These are phyloP conservation scores for Pheosia tremula DNA, from an alignment of 2,888 invertebrate species.

Conservation along the genomic window DNA sequence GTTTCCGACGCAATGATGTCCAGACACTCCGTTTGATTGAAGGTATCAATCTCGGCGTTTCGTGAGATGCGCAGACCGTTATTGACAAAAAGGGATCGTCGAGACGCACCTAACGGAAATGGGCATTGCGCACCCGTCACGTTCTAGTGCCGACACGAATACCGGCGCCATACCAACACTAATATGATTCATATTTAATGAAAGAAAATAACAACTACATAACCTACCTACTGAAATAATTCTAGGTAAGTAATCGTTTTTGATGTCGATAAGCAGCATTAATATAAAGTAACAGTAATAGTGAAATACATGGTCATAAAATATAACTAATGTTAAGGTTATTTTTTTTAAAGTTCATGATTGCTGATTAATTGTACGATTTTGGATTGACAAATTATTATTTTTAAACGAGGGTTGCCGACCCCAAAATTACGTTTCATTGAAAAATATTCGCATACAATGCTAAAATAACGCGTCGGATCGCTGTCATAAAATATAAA, in stretches of 20 bases:
- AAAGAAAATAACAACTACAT: constrained; percentile 39
- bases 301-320: too few relatives aligned
- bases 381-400: neutral
- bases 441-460: neutral
- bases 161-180: constrained; percentile 73
- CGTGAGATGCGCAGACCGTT: constrained; percentile 78
- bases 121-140: constrained; percentile 74
- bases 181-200: constrained; percentile 74
- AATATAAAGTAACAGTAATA: too few relatives aligned
- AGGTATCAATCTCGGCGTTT: constrained; percentile 79
- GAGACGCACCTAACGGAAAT: constrained; percentile 80
- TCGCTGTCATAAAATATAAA: constrained; percentile 1
- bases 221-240: constrained; percentile 2
- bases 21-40: constrained; percentile 75
- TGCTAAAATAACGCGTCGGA: neutral
- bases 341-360: neutral
- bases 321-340: too few relatives aligned
- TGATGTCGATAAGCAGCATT: too few relatives aligned
- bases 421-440: neutral
- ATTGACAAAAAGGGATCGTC: constrained; percentile 79
- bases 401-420: neutral
- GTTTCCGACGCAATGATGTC: constrained; percentile 69
- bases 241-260: neutral
- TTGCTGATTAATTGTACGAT: constrained; percentile 22
- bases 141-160: constrained; percentile 74